A percentile compares a stretch with the other conserved stretches of the same genome.
Conservation (phyloP, 2,888 invertebrate genomes). For the Platycheirus albimanus region DNA sequence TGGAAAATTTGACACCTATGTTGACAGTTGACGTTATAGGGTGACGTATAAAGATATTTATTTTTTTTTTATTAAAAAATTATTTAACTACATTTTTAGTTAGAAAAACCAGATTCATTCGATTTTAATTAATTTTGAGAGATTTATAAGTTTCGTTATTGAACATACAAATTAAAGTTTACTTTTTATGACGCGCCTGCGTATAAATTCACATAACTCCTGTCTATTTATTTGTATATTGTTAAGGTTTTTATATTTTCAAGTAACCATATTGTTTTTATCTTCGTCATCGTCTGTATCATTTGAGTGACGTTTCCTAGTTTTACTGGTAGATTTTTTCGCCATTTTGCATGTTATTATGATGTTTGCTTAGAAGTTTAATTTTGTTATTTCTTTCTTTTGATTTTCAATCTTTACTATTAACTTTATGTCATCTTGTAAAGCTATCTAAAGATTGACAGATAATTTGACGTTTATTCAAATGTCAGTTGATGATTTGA, state of each 20-base stretch:
- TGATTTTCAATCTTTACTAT: constrained; percentile 58
- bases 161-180: constrained; percentile 21
- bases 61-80: constrained; percentile 15
- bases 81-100: constrained; percentile 19
- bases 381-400: background rate
- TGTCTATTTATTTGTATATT: constrained; percentile 17
- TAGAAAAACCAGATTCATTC: constrained; percentile 46
- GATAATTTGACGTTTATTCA: constrained; percentile 32
- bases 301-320: constrained; percentile 65
- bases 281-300: constrained; percentile 67
- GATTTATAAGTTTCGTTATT: constrained; percentile 49
- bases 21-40: background rate
- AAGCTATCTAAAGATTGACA: constrained; percentile 67
- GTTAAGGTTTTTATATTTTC: constrained; percentile 36
- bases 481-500: constrained; percentile 56
- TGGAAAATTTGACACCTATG: constrained; percentile 8
- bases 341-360: constrained; percentile 68
- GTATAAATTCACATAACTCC: constrained; percentile 63
- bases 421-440: constrained; percentile 51
- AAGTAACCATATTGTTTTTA: constrained; percentile 69
- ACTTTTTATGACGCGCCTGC: constrained; percentile 32
- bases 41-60: constrained; percentile 10
- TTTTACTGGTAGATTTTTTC: constrained; percentile 64
- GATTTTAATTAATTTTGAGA: constrained; percentile 60
- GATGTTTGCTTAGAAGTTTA: constrained; percentile 43